phyloP scores from a whole-genome alignment of 2,888 invertebrate species.

The Bellardia bayeri region DNA sequence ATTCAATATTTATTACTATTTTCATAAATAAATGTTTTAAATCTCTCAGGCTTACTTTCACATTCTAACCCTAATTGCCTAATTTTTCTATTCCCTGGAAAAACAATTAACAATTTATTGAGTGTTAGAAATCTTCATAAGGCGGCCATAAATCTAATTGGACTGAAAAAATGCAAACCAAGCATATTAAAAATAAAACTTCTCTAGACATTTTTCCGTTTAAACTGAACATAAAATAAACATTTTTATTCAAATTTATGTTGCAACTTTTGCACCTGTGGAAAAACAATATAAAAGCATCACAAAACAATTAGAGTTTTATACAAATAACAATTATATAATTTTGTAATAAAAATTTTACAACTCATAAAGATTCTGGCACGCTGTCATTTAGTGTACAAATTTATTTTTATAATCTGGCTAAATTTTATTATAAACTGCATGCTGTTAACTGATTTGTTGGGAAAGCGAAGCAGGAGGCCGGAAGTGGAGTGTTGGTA shows the following conservation, averaged over 20 bases:
- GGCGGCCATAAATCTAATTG: background rate
- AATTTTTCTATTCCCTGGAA: no score
- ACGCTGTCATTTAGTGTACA: background rate
- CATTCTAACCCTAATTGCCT: no score
- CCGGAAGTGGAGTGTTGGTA: no score
- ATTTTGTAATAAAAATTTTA: background rate
- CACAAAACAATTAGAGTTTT: background rate
- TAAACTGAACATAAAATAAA: no score
- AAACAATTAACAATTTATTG: constrained; percentile 1
- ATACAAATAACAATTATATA: background rate
- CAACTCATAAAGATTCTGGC: background rate
- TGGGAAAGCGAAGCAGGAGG: no score
- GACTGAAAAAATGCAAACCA: background rate
- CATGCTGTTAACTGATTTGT: no score
- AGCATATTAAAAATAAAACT: background rate
- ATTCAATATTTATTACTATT: no score
- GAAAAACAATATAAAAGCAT: background rate
- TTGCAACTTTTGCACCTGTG: background rate
- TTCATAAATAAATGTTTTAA: no score
- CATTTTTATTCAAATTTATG: no score
- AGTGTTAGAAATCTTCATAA: background rate
- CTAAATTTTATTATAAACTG: background rate
- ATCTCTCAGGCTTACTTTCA: no score
- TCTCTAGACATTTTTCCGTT: no score
- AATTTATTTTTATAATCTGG: background rate